Conservation (phyloP, 2,113 vertebrate genomes). For the Mugil cephalus region DNA sequence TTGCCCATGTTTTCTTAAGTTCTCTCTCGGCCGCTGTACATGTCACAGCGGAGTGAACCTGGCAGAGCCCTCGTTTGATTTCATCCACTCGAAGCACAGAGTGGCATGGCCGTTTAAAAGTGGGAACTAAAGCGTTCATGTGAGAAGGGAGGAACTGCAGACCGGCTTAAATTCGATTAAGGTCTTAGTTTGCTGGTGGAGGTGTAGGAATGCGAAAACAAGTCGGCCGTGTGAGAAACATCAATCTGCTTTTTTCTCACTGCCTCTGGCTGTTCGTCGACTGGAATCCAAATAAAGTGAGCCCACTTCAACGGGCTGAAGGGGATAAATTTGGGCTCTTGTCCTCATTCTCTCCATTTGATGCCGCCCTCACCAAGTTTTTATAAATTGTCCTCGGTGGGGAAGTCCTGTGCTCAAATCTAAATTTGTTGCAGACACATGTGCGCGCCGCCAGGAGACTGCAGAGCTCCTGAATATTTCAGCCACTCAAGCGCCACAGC, state of each 20-base stretch:
- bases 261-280: slow-evolving; percentile 17
- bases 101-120: neutral
- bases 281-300: slow-evolving; percentile 34
- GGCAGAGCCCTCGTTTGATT: slow-evolving; percentile 11
- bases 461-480: slow-evolving; percentile 65
- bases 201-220: slow-evolving; percentile 18
- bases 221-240: slow-evolving; percentile 47
- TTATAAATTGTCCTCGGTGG: neutral
- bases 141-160: slow-evolving; percentile 1
- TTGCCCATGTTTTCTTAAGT: too few species aligned
- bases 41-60: neutral
- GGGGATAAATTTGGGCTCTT: slow-evolving; percentile 36
- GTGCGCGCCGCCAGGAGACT: neutral
- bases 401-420: slow-evolving; percentile 21
- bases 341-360: slow-evolving; percentile 32
- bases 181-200: slow-evolving; percentile 1
- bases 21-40: neutral
- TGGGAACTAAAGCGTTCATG: neutral
- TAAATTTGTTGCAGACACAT: slow-evolving; percentile 20
- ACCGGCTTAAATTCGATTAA: slow-evolving; percentile 6
- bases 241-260: slow-evolving; percentile 49
- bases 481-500: slow-evolving; percentile 13
- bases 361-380: slow-evolving; percentile 1
- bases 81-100: slow-evolving; percentile 7
- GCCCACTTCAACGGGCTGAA: slow-evolving; percentile 4